Base-by-base conservation (phyloP, 2,797 vertebrate genomes). In the Chiloscyllium punctatum region DNA sequence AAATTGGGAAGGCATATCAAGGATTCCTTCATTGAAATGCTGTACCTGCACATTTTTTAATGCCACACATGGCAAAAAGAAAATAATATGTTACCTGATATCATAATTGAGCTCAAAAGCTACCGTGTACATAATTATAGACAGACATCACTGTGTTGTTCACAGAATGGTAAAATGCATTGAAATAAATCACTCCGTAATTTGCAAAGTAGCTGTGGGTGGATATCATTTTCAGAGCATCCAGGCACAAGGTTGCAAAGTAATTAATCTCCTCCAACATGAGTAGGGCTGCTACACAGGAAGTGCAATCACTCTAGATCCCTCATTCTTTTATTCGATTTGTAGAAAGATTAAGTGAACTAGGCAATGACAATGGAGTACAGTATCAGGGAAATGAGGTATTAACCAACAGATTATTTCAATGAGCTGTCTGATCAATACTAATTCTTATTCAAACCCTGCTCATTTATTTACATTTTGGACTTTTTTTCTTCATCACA, bases 161-260 rank as follows among this genome's bases (percentile, higher is more conserved):
- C 51, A 62, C 48, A 30, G 87, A 90, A 33, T 90, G 87, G 6
- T 90, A 62, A 90, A 90, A 90, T 90, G 25, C 53, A 30, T 16
- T 90, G 87, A 90, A 90, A 90, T n/a, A 90, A 62, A 90, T 33
- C 87, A 53, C 21, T 62, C 15, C 25, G 51, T 62, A 51, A 90
- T 90, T 62, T 90, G 87, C 87, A 90, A 90, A 90, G 87, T 90
- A 90, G 51, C 30, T 33, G 87, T 62, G 51, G 86, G 13, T n/a
- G 87, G 11, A 57, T 90, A 90, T 90, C 25, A 90, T n/a, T 90
- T 90, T 90, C 87, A 90, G 27, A 57, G 53, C 53, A 53, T 90
- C 87, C 16, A 53, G 25, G 53, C 87, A 90, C 51, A 57, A 33
- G 30, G 25, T 33, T 6, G 87, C 25, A 90, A 90, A 62, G 57